Percentiles rank a stretch among this genome's conserved stretches.
Evolutionary conservation across 2,113 vertebrate species (phyloP).

Genomic region (Vulpes lagopus): DNA sequence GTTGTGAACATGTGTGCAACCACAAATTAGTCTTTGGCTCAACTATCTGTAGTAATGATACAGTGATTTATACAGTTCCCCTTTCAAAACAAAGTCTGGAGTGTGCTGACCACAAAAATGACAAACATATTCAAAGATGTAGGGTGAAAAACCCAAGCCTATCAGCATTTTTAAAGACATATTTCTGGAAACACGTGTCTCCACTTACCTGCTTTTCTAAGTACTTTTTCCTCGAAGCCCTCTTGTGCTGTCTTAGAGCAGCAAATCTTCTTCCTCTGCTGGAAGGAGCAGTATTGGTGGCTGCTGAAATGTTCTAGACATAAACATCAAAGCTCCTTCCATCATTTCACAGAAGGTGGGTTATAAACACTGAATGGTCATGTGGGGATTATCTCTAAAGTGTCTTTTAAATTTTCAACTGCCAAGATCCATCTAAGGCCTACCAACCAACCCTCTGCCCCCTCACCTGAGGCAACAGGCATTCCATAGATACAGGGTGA

Average conservation of each 20-base stretch:
- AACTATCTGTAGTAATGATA: constrained; percentile 56
- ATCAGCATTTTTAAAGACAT: constrained; percentile 4
- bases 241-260: neutral
- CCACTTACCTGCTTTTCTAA: neutral
- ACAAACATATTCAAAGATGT: constrained; percentile 11
- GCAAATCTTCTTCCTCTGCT: neutral
- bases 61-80: constrained; percentile 64
- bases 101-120: constrained; percentile 18
- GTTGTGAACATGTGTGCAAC: constrained; percentile 78
- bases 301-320: neutral
- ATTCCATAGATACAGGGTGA: neutral
- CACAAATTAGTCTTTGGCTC: constrained; percentile 66
- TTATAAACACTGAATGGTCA: neutral
- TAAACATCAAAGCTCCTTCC: neutral
- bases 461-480: neutral
- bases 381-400: neutral
- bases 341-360: neutral
- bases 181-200: neutral
- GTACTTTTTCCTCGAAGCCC: neutral
- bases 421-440: neutral
- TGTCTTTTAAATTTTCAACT: neutral
- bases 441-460: accelerated
- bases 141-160: neutral
- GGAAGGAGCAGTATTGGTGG: neutral
- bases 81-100: constrained; percentile 73